A percentile compares a stretch with the other conserved stretches of the same genome.
Conservation (phyloP, 1,140 invertebrate genomes). For the Hypsibius dujardini region DNA sequence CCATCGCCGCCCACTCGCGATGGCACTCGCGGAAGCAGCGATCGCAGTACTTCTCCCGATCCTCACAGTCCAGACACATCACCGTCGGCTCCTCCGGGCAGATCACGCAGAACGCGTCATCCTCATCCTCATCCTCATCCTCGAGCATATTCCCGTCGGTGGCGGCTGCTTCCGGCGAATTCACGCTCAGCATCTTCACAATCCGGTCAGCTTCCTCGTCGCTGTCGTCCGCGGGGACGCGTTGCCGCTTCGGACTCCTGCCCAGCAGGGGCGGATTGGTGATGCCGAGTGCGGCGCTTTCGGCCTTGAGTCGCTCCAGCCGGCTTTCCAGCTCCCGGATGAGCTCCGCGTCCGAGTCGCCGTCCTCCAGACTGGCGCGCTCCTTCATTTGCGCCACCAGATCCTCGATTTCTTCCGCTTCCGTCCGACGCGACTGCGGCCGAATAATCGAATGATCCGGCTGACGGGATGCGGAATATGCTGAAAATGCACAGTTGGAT, state of each 20-base stretch:
- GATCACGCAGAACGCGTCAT: background rate
- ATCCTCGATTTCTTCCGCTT: slow-evolving; percentile 7
- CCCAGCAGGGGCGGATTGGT: background rate
- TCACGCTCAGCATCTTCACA: background rate
- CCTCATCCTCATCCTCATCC: background rate
- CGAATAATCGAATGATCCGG: background rate
- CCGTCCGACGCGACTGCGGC: background rate
- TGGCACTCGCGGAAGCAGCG: slow-evolving; percentile 13
- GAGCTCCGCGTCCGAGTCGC: background rate
- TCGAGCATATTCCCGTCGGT: too few relatives aligned
- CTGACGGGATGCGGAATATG: background rate
- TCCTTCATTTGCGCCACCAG: slow-evolving; percentile 11
- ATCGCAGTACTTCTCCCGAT: slow-evolving; percentile 5
- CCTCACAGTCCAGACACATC: slow-evolving; percentile 7
- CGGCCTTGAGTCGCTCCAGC: background rate
- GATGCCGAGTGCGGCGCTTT: slow-evolving; percentile 8
- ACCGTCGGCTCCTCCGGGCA: background rate
- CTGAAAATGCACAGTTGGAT: background rate
- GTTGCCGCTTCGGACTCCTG: background rate
- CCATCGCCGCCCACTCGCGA: background rate
- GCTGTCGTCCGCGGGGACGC: background rate
- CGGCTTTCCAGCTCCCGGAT: background rate
- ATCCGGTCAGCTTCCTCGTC: slow-evolving; percentile 11
- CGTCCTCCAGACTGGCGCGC: slow-evolving; percentile 1
- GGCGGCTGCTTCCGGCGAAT: background rate